These are phyloP conservation scores for Euura saliciscinereae DNA, from an alignment of 1,140 invertebrate species.

Conservation along the genomic window DNA sequence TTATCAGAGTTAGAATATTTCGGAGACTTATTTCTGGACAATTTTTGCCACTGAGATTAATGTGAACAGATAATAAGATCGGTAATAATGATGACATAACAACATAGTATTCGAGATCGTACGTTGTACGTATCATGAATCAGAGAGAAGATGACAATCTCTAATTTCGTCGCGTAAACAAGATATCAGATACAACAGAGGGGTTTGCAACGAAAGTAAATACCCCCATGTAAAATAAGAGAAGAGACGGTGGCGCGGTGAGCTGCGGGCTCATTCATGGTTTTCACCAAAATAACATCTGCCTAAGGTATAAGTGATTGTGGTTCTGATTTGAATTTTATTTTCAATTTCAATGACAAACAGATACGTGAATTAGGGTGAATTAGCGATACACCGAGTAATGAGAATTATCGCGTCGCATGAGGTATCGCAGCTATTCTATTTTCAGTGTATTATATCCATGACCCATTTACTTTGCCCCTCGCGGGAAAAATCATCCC, in stretches of 20 bases:
- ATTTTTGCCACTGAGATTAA: too few species aligned
- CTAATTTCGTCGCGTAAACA: slow-evolving; percentile 3
- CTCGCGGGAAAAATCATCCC: too few species aligned
- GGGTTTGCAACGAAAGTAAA: not conserved
- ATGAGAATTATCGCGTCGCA: too few species aligned
- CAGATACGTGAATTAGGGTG: not conserved
- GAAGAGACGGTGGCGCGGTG: not conserved
- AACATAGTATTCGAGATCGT: not conserved
- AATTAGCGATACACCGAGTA: not conserved
- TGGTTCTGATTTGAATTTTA: not conserved
- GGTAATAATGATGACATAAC: too few species aligned
- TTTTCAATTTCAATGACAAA: too few species aligned
- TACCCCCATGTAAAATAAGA: not conserved
- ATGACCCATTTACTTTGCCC: too few species aligned
- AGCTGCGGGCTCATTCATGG: not conserved
- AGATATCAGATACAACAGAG: not conserved
- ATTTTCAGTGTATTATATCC: too few species aligned
- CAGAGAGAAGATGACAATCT: not conserved
- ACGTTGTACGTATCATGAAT: not conserved
- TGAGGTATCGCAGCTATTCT: too few species aligned
- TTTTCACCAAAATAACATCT: not conserved
- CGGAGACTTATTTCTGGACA: too few species aligned
- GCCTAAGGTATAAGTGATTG: not conserved
- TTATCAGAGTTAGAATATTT: too few species aligned
- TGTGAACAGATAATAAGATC: too few species aligned